Evolutionary conservation across 2,888 invertebrate species (phyloP), one percentile per base, ranked within the genome.

Genomic region (Halictus ligatus): DNA sequence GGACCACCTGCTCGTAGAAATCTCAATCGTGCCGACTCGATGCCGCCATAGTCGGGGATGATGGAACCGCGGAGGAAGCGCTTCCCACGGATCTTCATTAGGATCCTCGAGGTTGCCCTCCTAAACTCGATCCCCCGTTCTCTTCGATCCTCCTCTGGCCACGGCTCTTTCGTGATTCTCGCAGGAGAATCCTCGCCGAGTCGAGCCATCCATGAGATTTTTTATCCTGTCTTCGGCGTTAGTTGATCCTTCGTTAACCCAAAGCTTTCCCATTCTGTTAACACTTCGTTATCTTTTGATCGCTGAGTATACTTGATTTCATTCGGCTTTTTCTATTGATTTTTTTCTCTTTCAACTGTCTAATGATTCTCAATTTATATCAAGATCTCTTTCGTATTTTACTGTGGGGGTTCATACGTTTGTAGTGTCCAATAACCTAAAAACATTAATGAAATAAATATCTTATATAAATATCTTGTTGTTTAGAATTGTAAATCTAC

Each of bases 1-100:
- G 92, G 92, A 93, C 92, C 94, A 94, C 94, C 94, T 94, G 94
- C 92, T 91, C 89, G 89, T 85, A 89, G 89, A 94, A 94, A 93
- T 94, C 94, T 94, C 93, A 93, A 94, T 94, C 94, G 92, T 72
- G 89, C 92, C 91, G 92, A 88, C 92, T 82, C 87, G 78, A 87
- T 88, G 86, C 90, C 91, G 89, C 88, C 81, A 85, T 85, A 74
- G 81, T 82, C 86, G 81, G 87, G 75, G 87, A 89, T 90, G 91
- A 89, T 89, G 88, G 87, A 90, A 85, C 82, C 85, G 82, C 64
- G 46, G 29, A 48, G 58, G 58, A 43, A 29, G 72, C 75, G 83
- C 85, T 91, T 91, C 90, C 85, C 91, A 91, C 90, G 89, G 88
- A 91, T 89, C 88, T 91, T 91, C 90, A 89, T 91, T 90, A 91